phyloP scores from a whole-genome alignment of 2,113 vertebrate genomes.

The Butorides virescens region DNA sequence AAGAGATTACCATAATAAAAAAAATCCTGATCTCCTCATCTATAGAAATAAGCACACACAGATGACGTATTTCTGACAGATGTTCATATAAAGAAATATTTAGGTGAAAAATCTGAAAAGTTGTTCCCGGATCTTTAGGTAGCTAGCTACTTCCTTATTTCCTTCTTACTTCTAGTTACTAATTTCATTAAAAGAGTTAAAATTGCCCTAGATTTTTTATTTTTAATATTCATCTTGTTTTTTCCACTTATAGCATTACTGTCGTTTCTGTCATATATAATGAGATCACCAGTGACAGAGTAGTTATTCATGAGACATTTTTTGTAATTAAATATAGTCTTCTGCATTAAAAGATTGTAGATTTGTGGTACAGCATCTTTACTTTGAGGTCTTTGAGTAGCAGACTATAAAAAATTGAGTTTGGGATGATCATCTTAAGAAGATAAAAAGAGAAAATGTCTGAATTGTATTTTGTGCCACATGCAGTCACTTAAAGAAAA shows the following conservation, averaged over 20 bases:
- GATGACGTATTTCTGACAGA: background rate
- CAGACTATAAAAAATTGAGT: background rate
- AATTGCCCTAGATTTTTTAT: background rate
- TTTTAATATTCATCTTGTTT: accelerated
- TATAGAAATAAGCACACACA: background rate
- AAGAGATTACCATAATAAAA: background rate
- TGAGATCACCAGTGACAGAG: background rate
- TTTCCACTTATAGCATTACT: background rate
- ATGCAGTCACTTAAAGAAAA: background rate
- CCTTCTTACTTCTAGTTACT: background rate
- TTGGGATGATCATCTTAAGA: background rate
- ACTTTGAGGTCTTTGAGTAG: background rate
- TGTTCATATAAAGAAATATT: background rate
- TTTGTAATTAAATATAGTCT: background rate
- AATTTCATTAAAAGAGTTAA: background rate
- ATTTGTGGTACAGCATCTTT: background rate
- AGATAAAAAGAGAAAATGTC: background rate
- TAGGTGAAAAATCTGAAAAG: background rate
- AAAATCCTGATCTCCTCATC: background rate
- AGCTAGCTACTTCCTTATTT: background rate
- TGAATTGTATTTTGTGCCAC: background rate
- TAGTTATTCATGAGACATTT: background rate
- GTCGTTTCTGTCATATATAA: background rate
- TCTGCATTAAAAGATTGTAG: background rate
- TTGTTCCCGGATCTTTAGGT: background rate